These are phyloP conservation scores for Formicarius rufipectus DNA, from an alignment of 2,113 vertebrate species.

Conservation along the genomic window DNA sequence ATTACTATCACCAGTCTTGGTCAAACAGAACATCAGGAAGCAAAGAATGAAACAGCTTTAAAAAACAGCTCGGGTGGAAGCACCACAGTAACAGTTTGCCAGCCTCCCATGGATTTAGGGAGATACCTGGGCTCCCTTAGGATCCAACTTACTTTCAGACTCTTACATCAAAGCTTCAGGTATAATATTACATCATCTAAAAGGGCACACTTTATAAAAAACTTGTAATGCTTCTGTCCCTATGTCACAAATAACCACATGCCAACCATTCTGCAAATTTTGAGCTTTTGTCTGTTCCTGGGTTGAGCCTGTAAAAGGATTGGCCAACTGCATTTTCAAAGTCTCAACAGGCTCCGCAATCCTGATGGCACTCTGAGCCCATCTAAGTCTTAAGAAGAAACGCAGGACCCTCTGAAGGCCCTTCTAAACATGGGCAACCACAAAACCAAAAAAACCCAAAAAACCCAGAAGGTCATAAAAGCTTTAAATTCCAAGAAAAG, in stretches of 20 bases:
- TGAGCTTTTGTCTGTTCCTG: background rate
- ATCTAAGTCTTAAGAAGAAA: accelerated
- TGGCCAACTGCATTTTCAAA: background rate
- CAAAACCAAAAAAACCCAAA: background rate
- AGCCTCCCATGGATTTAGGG: background rate
- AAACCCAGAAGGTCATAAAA: background rate
- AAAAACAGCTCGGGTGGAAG: background rate
- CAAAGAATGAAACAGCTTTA: background rate
- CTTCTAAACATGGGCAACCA: background rate
- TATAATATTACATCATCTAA: background rate
- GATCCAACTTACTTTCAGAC: background rate
- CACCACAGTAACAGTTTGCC: background rate
- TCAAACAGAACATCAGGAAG: background rate
- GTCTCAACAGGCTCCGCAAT: background rate
- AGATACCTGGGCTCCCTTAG: background rate
- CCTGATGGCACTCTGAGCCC: background rate
- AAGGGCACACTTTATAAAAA: background rate
- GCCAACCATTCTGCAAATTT: background rate
- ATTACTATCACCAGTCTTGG: background rate
- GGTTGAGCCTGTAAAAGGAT: background rate
- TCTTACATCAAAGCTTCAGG: background rate
- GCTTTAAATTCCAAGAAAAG: background rate
- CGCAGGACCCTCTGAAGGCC: background rate
- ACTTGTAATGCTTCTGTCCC: background rate
- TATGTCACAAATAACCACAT: background rate